These are phyloP conservation scores for Drosophila tsacasi DNA, from an alignment of 1,140 invertebrate species.

Conservation along the genomic window DNA sequence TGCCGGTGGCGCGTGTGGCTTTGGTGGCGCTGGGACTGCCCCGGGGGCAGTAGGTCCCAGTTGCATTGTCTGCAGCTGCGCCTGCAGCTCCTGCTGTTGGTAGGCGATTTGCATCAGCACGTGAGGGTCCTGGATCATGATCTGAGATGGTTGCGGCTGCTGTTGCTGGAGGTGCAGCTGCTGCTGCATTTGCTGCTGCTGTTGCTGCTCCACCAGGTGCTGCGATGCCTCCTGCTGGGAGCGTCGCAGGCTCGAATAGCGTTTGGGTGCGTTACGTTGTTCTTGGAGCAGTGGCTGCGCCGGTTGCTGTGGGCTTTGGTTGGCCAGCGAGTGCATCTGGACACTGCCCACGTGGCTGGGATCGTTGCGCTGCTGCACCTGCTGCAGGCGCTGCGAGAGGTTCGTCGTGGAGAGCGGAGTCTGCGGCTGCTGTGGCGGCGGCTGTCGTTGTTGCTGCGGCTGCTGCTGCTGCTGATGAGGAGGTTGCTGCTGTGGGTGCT, in stretches of 20 bases:
- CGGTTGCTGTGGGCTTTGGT: constrained; percentile 75
- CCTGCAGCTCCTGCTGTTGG: constrained; percentile 81
- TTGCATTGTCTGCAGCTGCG: constrained; percentile 75
- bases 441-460: constrained; percentile 42
- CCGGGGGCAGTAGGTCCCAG: constrained; percentile 45
- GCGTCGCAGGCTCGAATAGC: constrained; percentile 91
- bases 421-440: constrained; percentile 26
- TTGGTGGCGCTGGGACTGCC: constrained; percentile 49
- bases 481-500: constrained; percentile 41
- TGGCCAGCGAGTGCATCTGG: constrained; percentile 80
- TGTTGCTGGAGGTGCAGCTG: constrained; percentile 60
- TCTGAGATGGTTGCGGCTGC: constrained; percentile 65
- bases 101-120: constrained; percentile 81
- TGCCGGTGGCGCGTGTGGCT: constrained; percentile 53
- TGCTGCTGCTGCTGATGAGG: constrained; percentile 65
- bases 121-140: constrained; percentile 79
- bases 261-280: constrained; percentile 87
- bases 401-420: constrained; percentile 62
- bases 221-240: constrained; percentile 82
- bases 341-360: constrained; percentile 83
- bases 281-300: constrained; percentile 83
- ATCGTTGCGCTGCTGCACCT: constrained; percentile 83
- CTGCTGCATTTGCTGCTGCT: constrained; percentile 70
- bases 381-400: constrained; percentile 76
- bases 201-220: constrained; percentile 64